These are phyloP conservation scores for Xiphorhynchus elegans DNA, from an alignment of 2,113 vertebrate genomes.

Conservation along the genomic window DNA sequence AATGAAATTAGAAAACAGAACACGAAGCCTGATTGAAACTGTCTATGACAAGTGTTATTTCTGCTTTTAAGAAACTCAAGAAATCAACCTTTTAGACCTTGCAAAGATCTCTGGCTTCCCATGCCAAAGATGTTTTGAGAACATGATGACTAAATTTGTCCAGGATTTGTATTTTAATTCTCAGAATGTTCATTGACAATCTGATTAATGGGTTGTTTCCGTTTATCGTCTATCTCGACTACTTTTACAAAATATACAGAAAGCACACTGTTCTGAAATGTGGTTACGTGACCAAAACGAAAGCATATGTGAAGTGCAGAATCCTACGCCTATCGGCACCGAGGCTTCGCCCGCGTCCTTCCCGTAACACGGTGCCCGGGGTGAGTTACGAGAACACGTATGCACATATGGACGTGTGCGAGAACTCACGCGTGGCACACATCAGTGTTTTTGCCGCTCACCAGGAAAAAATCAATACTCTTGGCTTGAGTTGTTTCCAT, in stretches of 20 bases:
- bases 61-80: background rate
- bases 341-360: slow-evolving; percentile 15
- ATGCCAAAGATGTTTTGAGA: slow-evolving; percentile 42
- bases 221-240: background rate
- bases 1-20: slow-evolving; percentile 50
- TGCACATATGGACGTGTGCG: background rate
- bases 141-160: slow-evolving; percentile 69
- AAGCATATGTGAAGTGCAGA: slow-evolving; percentile 1
- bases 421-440: background rate
- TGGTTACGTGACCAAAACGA: slow-evolving; percentile 39
- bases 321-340: slow-evolving; percentile 24
- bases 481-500: slow-evolving; percentile 49
- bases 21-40: background rate
- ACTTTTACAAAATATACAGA: slow-evolving; percentile 9
- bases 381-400: slow-evolving; percentile 67
- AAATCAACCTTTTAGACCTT: slow-evolving; percentile 26
- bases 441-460: background rate
- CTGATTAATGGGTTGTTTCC: slow-evolving; percentile 69
- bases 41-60: slow-evolving; percentile 28
- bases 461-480: background rate
- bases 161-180: slow-evolving; percentile 63
- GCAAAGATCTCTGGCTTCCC: slow-evolving; percentile 22
- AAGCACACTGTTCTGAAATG: background rate
- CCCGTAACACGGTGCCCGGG: slow-evolving; percentile 5
- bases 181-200: slow-evolving; percentile 74